Base-by-base conservation (phyloP, 2,888 invertebrate genomes). In the Himalopsyche tibetana region DNA sequence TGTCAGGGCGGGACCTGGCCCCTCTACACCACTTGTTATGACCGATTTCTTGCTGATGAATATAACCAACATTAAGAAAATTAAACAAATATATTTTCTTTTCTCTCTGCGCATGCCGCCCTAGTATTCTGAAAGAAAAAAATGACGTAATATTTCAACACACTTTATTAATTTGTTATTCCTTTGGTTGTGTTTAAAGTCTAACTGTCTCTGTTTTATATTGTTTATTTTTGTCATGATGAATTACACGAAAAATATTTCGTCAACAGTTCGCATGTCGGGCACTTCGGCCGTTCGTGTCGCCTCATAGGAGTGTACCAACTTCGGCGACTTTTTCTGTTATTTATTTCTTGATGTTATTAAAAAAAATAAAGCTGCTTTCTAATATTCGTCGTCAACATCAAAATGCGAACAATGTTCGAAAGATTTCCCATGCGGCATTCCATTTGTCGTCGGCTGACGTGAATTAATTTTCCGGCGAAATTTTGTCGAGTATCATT, bases 221-320 rank as follows among this genome's bases (percentile, higher is more conserved):
- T 63, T 63, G 11, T 63, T 63, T 63, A 28, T 63, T 63, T 56
- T 63, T 12, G 28, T 36, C 80, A 38, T 80, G 80, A 80, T 80
- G 80, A 80, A 80, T 80, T 80, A 80, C 80, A 38, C 40, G 80
- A 12, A 80, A 38, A 80, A 40, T 38, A 38, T 80, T 80, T 80
- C 42, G 80, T 63, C 63, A 63, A 63, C 63, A 19, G 63, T 63
- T 63, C 63, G 63, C 63, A 63, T 63, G 63, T 63, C 28, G 19
- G 63, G 19, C 63, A 63, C 63, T 2, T 63, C 2, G 63, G 11
- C n/a, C 28, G 11, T 63, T 63, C 63, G 63, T 63, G 63, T 63
- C 63, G 19, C 63, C 9, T 28, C 8, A 19, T 63, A 63, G n/a
- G 28, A 63, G 63, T 63, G 63, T 63, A 63, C 63, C 19, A 19